Conservation (phyloP, 2,797 vertebrate genomes). For the Eurystomus glaucurus region DNA sequence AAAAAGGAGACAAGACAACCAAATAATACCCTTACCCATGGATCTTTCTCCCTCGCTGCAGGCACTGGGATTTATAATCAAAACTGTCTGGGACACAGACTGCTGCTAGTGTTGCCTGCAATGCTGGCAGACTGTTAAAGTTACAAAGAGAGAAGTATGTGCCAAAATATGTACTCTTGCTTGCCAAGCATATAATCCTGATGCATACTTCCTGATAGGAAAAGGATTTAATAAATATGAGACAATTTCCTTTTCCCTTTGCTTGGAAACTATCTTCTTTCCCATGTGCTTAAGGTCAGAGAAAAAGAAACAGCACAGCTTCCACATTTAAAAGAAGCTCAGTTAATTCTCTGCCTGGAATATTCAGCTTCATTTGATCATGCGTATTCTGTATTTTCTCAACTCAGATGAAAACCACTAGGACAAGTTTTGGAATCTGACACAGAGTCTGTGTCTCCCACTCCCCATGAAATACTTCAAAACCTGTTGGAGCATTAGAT, state of each 20-base stretch:
- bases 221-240: conserved; percentile 72
- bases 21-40: background rate
- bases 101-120: conserved; percentile 50
- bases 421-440: background rate
- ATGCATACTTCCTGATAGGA: conserved; percentile 71
- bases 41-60: background rate
- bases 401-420: background rate
- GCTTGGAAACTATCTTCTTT: conserved; percentile 51
- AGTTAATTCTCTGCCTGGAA: background rate
- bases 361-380: background rate
- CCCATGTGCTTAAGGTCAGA: conserved; percentile 33
- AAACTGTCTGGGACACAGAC: conserved; percentile 64
- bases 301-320: background rate
- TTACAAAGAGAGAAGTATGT: conserved; percentile 38
- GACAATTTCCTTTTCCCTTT: conserved; percentile 66
- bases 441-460: background rate
- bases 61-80: conserved; percentile 59
- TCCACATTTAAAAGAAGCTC: background rate
- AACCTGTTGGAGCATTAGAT: background rate
- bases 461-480: background rate
- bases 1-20: background rate
- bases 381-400: background rate
- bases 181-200: conserved; percentile 70
- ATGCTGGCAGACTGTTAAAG: conserved; percentile 47
- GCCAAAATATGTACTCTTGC: conserved; percentile 59